Percentiles rank a stretch among this genome's conserved stretches.
Conservation (phyloP, 2,888 invertebrate genomes). For the Plebejus melissa region DNA sequence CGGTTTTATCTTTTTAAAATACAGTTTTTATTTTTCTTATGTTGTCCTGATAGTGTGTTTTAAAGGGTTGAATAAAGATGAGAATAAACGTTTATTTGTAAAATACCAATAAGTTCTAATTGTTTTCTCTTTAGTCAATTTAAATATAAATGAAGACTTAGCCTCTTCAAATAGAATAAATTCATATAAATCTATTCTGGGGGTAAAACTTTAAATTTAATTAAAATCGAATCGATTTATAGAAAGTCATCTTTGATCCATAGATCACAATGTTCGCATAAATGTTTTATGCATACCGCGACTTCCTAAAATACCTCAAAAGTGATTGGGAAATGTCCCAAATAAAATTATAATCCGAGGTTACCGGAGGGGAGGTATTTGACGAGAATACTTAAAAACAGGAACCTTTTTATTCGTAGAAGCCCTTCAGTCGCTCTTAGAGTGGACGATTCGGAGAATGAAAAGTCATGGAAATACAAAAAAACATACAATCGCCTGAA, state of each 20-base stretch:
- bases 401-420: slow-evolving; percentile 17
- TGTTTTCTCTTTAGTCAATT: background rate
- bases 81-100: background rate
- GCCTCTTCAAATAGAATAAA: background rate
- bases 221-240: background rate
- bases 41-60: too few relatives aligned
- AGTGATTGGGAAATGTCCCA: slow-evolving; percentile 14
- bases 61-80: background rate
- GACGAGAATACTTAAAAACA: slow-evolving; percentile 26
- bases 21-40: background rate
- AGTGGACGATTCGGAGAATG: slow-evolving; percentile 23
- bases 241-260: slow-evolving; percentile 2
- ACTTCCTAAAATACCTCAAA: slow-evolving; percentile 12
- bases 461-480: slow-evolving; percentile 15
- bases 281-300: slow-evolving; percentile 14
- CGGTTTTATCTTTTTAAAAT: too few relatives aligned
- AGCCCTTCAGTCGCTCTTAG: background rate
- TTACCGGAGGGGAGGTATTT: slow-evolving; percentile 3
- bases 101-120: background rate
- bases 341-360: slow-evolving; percentile 18
- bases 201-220: background rate
- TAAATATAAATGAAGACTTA: background rate
- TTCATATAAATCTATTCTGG: background rate
- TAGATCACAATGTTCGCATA: background rate
- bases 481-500: background rate